Evolutionary conservation across 2,888 invertebrate genomes (phyloP).

Genomic region (Deroplatys truncata): DNA sequence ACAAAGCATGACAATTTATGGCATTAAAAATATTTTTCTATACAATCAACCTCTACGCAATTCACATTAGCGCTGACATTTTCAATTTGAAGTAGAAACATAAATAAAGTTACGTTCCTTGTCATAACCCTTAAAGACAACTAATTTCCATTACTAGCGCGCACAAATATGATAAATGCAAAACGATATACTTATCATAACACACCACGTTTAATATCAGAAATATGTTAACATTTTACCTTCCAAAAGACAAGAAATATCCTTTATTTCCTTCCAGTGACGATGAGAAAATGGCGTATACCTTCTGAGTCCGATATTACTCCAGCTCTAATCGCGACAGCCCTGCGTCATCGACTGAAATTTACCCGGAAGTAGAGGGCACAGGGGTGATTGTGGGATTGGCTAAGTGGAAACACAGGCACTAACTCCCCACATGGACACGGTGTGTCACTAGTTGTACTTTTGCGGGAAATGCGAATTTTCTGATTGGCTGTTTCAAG

Average conservation of each 20-base stretch:
- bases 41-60: not conserved
- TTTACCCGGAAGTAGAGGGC: constrained; percentile 17
- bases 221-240: not conserved
- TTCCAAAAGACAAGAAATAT: not conserved
- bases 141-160: not conserved
- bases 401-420: too few relatives aligned
- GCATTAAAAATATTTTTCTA: not conserved
- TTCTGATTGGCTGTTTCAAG: too few relatives aligned
- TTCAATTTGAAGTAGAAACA: not conserved
- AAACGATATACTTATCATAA: not conserved
- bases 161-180: not conserved
- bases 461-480: too few relatives aligned
- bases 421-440: too few relatives aligned
- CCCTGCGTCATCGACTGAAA: constrained; percentile 19
- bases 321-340: constrained; percentile 5
- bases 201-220: not conserved
- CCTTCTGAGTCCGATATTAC: too few relatives aligned
- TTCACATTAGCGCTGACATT: not conserved
- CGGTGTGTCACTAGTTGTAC: too few relatives aligned
- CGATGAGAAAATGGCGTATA: constrained; percentile 19
- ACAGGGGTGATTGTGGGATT: too few relatives aligned
- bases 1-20: not conserved
- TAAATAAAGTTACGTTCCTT: not conserved
- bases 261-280: not conserved
- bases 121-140: not conserved